Evolutionary conservation across 2,113 vertebrate species (phyloP), one percentile per base, ranked within the genome.

Genomic region (Jaculus jaculus): DNA sequence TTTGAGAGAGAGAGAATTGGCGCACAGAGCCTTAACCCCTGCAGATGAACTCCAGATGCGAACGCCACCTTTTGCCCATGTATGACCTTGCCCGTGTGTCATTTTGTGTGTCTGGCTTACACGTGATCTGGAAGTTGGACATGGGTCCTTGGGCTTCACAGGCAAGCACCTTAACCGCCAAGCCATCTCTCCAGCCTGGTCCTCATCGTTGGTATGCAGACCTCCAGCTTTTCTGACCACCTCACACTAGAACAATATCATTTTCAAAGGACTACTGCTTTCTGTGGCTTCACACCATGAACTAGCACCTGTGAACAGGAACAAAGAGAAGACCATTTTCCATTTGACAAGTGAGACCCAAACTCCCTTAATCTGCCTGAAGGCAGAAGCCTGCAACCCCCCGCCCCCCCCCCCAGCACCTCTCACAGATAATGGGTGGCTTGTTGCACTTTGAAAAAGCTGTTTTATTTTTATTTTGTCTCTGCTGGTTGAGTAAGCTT

Each of bases 401-500:
- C 47, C 13, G 82, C 3, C 30, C 63, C 51, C 63, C 65, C 42
- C 47, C 13, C 37, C 65, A 1, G 26, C 30, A 79, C 92, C 63
- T 71, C 72, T 84, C 37, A 32, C 47, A 24, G 69, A 84, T 69
- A 78, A 39, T 63, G 47, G 68, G 66, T 34, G 80, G 37, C 58
- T 75, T 74, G 92, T 66, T 24, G 28, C 75, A 42, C 68, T 93
- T 68, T 9, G 28, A 42, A 82, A 82, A 72, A 51, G 75, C 37
- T 23, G 26, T 69, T 0, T 47, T 72, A 23, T 85, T 69, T 65
- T 63, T 17, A 21, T 90, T 84, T 80, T 13, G 73, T 80, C 75
- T 26, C 66, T 94, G 85, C 75, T 65, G 3, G 34, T 89, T 79
- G 58, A 96, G 84, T 71, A 82, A 94, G 58, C 90, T 93, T 84